Percentiles rank a stretch among this genome's conserved stretches.
Conservation (phyloP, 2,888 invertebrate genomes). For the Scaptomyza polygonia region DNA sequence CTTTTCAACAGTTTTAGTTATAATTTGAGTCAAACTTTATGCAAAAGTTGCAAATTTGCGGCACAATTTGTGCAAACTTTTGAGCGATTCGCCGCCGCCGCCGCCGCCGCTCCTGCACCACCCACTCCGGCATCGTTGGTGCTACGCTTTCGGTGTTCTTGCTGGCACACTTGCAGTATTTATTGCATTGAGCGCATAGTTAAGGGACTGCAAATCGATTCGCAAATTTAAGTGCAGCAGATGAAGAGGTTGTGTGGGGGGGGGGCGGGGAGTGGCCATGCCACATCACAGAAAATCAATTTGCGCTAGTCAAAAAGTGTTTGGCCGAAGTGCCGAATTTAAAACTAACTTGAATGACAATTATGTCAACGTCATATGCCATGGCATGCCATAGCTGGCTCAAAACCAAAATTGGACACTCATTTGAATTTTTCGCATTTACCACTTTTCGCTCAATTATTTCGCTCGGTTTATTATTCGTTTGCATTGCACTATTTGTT, state of each 20-base stretch:
- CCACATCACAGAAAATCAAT: constrained; percentile 53
- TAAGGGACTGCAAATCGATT: constrained; percentile 43
- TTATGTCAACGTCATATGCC: constrained; percentile 37
- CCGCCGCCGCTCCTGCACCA: neutral
- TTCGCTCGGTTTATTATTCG: neutral
- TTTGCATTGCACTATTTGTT: neutral
- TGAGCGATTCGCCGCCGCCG: constrained; percentile 31
- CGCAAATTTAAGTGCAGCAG: neutral
- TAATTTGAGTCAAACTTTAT: constrained; percentile 75
- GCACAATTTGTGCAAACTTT: constrained; percentile 75
- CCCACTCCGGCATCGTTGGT: neutral
- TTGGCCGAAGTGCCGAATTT: constrained; percentile 58
- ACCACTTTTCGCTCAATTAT: neutral
- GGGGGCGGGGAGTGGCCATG: neutral
- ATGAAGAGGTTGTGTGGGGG: too few relatives aligned
- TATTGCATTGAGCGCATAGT: constrained; percentile 29
- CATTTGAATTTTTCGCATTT: constrained; percentile 48
- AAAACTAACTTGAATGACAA: constrained; percentile 62
- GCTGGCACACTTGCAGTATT: constrained; percentile 17
- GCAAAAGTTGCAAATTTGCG: constrained; percentile 76
- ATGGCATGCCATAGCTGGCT: neutral
- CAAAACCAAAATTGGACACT: constrained; percentile 27
- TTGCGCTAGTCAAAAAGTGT: constrained; percentile 57
- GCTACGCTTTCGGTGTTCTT: neutral
- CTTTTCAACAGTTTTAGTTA: constrained; percentile 67